Evolutionary conservation across 2,888 invertebrate genomes (phyloP).

Genomic region (Cryptus armator): DNA sequence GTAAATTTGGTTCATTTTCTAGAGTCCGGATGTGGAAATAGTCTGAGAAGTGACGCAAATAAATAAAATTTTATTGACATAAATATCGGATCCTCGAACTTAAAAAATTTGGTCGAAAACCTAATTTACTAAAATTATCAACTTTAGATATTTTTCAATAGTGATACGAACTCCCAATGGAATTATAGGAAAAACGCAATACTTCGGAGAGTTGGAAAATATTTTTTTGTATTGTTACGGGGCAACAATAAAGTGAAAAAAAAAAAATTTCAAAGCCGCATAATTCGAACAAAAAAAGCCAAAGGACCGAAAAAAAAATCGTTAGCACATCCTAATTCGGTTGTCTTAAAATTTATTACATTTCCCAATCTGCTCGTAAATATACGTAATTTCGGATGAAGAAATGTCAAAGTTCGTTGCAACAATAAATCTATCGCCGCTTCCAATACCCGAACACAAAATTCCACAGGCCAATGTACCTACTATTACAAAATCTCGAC

Average conservation of each 20-base stretch:
- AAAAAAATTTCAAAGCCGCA: neutral
- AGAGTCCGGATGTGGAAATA: neutral
- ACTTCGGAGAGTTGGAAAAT: neutral
- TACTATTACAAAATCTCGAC: neutral
- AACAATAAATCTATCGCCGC: neutral
- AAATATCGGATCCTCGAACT: no score
- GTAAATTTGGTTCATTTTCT: neutral
- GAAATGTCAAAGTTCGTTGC: no score
- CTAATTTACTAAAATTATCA: no score
- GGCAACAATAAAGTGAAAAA: no score
- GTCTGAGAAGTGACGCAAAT: no score
- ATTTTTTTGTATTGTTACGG: no score
- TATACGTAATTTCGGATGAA: no score
- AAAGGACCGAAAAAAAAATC: conserved; percentile 1
- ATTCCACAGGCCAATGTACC: neutral
- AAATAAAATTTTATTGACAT: no score
- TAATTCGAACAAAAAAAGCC: neutral
- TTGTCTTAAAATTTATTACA: neutral
- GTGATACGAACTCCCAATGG: neutral
- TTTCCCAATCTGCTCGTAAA: no score
- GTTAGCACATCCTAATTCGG: neutral
- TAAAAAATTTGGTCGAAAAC: no score
- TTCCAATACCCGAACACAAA: neutral
- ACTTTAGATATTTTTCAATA: no score
- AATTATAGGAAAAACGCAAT: neutral